Base-by-base conservation (phyloP, 1,140 invertebrate genomes). In the Drosophila mayri region DNA sequence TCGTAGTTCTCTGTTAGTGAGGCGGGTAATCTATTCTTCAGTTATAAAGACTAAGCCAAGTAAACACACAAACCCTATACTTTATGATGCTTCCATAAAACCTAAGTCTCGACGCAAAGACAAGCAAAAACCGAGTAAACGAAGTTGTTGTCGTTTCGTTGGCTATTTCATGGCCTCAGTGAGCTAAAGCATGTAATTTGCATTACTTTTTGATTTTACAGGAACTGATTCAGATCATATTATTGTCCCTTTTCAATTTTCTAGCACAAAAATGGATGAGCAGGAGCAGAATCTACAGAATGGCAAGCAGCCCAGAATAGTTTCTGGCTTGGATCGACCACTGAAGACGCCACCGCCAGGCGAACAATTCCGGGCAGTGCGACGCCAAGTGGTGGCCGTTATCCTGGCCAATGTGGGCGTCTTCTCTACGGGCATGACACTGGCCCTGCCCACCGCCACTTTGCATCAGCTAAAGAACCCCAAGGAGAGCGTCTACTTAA, bases 391-490 rank as follows among this genome's bases (percentile, higher is more conserved):
- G 0, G 49, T 77, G 8, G 92, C 91, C 70, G 88, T 91, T 14
- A 68, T 92, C 57, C 44, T 92, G 35, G 90, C 86, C 41, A 93
- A 93, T 54, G 47, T 92, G 11, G 90, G 90, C 0, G 68, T 92
- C 25, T 47, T 93, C 11, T 90, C 92, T 1, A 74, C 76, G 0
- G 92, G 92, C 4, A 79, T 93, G 61, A 71, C 57, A 2, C 20
- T 92, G 30, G 92, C 86, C 30, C 65, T 91, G 47, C 92, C 92
- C 22, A 90, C 92, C 0, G 77, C 92, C 10, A 77, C 80, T 0
- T 28, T 90, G n/a, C 25, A 54, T 8, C 83, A 91, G 46, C 40
- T 92, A 7, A 91, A 55, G 30, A 74, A 68, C 35, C 12, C 41
- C 35, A 66, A 49, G 14, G 76, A 91, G 20, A 10, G 59, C 3